These are phyloP conservation scores for Stenodera caucasica DNA, from an alignment of 2,888 invertebrate genomes.

Conservation along the genomic window DNA sequence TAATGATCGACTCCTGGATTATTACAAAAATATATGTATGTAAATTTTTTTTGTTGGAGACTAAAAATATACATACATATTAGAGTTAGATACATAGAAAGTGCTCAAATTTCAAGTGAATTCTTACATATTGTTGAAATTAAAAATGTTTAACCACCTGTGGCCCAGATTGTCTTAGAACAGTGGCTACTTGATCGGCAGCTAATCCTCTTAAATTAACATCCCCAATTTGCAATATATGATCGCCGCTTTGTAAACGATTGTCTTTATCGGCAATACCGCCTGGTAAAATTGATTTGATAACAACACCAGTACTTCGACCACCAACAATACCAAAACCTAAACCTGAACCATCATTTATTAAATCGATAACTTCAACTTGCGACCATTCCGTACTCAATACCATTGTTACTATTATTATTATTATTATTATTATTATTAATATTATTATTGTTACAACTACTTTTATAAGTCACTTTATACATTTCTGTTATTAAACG, in stretches of 20 bases:
- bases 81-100: slow-evolving; percentile 22
- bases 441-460: neutral
- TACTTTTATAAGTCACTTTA: neutral
- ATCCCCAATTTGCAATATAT: slow-evolving; percentile 93
- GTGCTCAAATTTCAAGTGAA: slow-evolving; percentile 61
- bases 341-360: slow-evolving; percentile 96
- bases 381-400: slow-evolving; percentile 99
- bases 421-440: neutral
- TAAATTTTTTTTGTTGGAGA: no score
- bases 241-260: slow-evolving; percentile 94
- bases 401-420: slow-evolving; percentile 39
- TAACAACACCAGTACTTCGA: slow-evolving; percentile 96
- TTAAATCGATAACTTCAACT: slow-evolving; percentile 97
- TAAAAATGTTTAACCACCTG: slow-evolving; percentile 51
- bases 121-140: slow-evolving; percentile 68
- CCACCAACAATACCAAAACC: slow-evolving; percentile 99
- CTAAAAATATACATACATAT: no score
- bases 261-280: slow-evolving; percentile 97
- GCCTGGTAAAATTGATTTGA: slow-evolving; percentile 95
- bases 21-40: no score
- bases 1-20: no score
- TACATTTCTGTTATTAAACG: neutral
- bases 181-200: slow-evolving; percentile 91
- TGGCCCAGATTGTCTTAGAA: slow-evolving; percentile 67
- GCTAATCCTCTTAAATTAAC: slow-evolving; percentile 95